Evolutionary conservation across 2,888 invertebrate species (phyloP).

Genomic region (Cryptops parisi): DNA sequence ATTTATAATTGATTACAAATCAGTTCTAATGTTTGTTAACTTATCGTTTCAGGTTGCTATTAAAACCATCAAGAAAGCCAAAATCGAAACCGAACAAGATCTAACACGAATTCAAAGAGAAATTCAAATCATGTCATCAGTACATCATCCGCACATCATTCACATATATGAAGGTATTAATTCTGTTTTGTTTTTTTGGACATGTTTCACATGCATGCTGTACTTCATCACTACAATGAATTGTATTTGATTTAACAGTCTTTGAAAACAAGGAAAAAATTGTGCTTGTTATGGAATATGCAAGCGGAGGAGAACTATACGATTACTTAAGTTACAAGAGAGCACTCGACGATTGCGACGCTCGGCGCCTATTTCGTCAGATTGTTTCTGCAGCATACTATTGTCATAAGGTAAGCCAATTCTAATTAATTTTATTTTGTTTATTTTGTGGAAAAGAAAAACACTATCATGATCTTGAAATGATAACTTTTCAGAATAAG

Average conservation of each 20-base stretch:
- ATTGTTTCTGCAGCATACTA: conserved; percentile 94
- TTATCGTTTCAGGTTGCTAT: conserved; percentile 57
- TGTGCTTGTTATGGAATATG: conserved; percentile 99
- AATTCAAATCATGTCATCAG: conserved; percentile 98
- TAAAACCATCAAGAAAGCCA: conserved; percentile 93
- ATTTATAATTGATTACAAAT: not conserved
- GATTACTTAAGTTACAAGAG: conserved; percentile 83
- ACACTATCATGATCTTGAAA: not conserved
- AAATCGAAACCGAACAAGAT: conserved; percentile 94
- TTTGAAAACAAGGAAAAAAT: conserved; percentile 99
- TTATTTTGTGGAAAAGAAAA: not conserved
- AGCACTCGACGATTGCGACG: conserved; percentile 80
- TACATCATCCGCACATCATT: conserved; percentile 97
- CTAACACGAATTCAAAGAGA: conserved; percentile 88
- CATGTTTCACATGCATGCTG: not conserved
- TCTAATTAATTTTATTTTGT: conserved; percentile 11
- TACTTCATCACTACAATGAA: conserved; percentile 4
- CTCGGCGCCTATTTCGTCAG: conserved; percentile 86
- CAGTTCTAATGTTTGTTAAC: no score
- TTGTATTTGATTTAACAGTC: conserved; percentile 43
- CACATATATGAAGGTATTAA: conserved; percentile 93
- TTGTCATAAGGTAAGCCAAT: conserved; percentile 60
- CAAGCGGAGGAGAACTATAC: conserved; percentile 94
- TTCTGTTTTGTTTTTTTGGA: conserved; percentile 53
- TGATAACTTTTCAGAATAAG: conserved; percentile 47